phyloP scores from a whole-genome alignment of 2,113 vertebrate genomes.

The Amblyopsis rosae region DNA sequence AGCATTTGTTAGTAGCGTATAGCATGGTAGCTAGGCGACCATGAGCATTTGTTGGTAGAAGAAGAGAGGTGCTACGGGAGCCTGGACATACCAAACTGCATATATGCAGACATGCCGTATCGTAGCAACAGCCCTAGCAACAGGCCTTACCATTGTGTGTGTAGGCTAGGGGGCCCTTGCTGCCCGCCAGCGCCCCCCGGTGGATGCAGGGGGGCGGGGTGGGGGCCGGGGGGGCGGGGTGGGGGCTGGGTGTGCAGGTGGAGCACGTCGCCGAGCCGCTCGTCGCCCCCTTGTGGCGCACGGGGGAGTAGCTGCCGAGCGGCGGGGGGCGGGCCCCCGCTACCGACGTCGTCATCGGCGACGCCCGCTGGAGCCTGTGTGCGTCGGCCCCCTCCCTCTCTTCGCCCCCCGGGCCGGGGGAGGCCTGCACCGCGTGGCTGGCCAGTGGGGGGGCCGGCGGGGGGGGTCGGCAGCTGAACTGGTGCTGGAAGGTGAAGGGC shows the following conservation, averaged over 20 bases:
- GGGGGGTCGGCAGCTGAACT: slow-evolving; percentile 79
- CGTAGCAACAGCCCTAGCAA: no score
- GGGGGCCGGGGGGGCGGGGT: slow-evolving; percentile 55
- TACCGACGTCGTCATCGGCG: slow-evolving; percentile 26
- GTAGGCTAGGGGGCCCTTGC: slow-evolving; percentile 70
- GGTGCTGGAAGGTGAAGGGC: slow-evolving; percentile 97
- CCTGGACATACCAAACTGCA: no score
- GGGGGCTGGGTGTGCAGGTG: slow-evolving; percentile 78
- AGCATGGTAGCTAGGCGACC: no score
- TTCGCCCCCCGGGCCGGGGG: slow-evolving; percentile 37
- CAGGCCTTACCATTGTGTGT: slow-evolving; percentile 79
- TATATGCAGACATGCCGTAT: no score
- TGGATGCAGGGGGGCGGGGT: slow-evolving; percentile 32
- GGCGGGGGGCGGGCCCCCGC: slow-evolving; percentile 88
- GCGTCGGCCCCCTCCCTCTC: slow-evolving; percentile 41
- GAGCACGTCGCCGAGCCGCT: slow-evolving; percentile 79
- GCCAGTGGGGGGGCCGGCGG: slow-evolving; percentile 81
- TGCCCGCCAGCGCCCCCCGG: background rate
- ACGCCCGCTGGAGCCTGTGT: slow-evolving; percentile 72
- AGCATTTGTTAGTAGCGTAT: no score
- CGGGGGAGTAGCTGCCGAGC: slow-evolving; percentile 92
- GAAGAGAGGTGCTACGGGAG: no score
- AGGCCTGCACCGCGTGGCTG: slow-evolving; percentile 84
- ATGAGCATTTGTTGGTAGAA: no score
- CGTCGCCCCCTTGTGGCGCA: slow-evolving; percentile 79